These are phyloP conservation scores for Onychostruthus taczanowskii DNA, from an alignment of 2,113 vertebrate genomes.

Conservation along the genomic window DNA sequence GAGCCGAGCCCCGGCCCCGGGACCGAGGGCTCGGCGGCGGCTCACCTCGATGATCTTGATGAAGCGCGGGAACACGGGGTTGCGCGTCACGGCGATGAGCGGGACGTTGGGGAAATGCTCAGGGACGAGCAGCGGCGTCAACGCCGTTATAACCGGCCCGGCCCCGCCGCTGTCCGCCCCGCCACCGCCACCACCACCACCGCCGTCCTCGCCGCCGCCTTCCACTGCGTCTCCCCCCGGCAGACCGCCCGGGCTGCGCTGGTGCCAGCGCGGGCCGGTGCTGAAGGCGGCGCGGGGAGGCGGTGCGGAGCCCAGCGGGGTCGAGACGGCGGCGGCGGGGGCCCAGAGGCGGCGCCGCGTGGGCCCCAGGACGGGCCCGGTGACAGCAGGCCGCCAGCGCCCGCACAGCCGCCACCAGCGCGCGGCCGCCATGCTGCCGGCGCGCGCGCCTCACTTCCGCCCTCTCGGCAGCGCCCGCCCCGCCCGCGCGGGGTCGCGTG, in stretches of 20 bases:
- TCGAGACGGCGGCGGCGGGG: not conserved
- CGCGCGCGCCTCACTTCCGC: not conserved
- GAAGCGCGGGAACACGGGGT: slow-evolving; percentile 95
- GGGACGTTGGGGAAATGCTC: slow-evolving; percentile 94
- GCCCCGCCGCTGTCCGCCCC: slow-evolving; percentile 5
- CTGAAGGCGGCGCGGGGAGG: not conserved
- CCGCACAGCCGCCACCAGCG: slow-evolving; percentile 53
- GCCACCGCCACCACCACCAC: slow-evolving; percentile 6
- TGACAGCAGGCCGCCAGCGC: not conserved
- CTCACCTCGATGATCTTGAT: slow-evolving; percentile 98
- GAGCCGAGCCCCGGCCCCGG: too few relatives aligned
- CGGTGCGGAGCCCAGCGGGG: not conserved
- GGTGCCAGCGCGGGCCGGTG: not conserved
- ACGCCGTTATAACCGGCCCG: slow-evolving; percentile 83
- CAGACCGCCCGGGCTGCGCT: slow-evolving; percentile 59
- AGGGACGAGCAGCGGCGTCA: slow-evolving; percentile 90
- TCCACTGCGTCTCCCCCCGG: slow-evolving; percentile 72
- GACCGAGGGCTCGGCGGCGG: not conserved
- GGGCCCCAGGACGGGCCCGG: not conserved
- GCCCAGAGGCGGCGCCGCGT: not conserved
- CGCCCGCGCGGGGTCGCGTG: not conserved
- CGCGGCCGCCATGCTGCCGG: slow-evolving; percentile 42
- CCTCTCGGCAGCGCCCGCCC: too few relatives aligned
- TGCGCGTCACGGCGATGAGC: slow-evolving; percentile 89
- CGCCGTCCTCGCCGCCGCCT: slow-evolving; percentile 61